phyloP scores from a whole-genome alignment of 2,888 invertebrate genomes.

The Hypomecis punctinalis region DNA sequence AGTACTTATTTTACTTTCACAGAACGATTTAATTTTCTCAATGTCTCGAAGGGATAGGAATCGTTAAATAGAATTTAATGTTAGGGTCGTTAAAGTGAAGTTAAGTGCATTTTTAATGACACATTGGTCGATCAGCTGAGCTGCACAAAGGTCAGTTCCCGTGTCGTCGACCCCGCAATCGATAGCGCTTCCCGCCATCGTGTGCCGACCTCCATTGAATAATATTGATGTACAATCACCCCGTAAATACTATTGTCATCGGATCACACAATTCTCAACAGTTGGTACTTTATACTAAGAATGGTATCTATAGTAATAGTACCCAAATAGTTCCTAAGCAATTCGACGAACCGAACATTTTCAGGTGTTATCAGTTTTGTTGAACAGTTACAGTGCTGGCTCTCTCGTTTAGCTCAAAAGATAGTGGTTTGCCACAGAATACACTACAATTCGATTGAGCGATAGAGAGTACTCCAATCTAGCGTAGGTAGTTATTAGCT shows the following conservation, averaged over 20 bases:
- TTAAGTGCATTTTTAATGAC: conserved; percentile 47
- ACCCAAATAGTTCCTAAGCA: neutral
- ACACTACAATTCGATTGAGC: neutral
- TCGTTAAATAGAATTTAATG: conserved; percentile 20
- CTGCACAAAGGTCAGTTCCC: conserved; percentile 80
- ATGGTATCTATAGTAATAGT: neutral
- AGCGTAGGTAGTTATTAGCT: neutral
- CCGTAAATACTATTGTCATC: conserved; percentile 32
- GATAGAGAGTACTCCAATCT: neutral
- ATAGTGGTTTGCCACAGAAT: neutral
- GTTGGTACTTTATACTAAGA: neutral
- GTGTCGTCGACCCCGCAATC: conserved; percentile 80
- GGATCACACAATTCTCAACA: conserved; percentile 1
- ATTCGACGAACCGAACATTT: neutral
- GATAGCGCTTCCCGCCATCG: conserved; percentile 79
- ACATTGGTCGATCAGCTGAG: conserved; percentile 75
- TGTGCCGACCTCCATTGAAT: conserved; percentile 71
- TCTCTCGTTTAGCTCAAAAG: neutral
- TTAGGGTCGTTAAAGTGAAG: conserved; percentile 13
- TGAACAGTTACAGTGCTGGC: neutral
- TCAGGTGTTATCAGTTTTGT: neutral
- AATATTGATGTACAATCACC: conserved; percentile 55
- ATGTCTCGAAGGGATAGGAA: conserved; percentile 13
- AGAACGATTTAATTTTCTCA: neutral
- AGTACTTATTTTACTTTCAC: neutral